Conservation (phyloP, 2,888 invertebrate genomes). For the Cheilosia soror region DNA sequence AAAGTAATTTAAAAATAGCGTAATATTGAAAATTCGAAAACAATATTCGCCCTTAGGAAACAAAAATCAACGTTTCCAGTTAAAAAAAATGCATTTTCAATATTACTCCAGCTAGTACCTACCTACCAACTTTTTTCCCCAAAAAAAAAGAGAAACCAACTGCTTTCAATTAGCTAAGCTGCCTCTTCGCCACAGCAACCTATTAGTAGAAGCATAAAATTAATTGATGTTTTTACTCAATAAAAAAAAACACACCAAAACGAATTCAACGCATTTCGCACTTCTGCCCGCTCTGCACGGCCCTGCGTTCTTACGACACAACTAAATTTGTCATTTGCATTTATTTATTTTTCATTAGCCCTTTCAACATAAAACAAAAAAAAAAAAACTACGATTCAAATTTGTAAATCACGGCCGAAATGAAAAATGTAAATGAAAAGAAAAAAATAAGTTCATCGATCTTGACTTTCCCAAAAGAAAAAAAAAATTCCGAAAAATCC, state of each 20-base stretch:
- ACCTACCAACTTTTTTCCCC: too few relatives aligned
- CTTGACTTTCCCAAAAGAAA: constrained; percentile 59
- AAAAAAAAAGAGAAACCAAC: neutral
- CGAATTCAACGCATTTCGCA: constrained; percentile 2
- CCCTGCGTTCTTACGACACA: constrained; percentile 29
- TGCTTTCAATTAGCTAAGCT: neutral
- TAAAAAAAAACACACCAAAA: constrained; percentile 1
- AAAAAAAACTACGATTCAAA: constrained; percentile 21
- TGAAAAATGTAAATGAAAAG: constrained; percentile 48
- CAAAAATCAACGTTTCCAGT: too few relatives aligned
- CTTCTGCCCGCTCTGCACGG: neutral
- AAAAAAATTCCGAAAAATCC: constrained; percentile 15
- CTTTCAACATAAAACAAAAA: neutral
- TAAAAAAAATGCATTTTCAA: too few relatives aligned
- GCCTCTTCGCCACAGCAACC: neutral
- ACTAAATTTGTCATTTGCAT: constrained; percentile 10
- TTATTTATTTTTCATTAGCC: constrained; percentile 5
- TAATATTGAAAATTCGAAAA: too few relatives aligned
- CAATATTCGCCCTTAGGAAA: too few relatives aligned
- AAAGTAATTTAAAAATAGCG: too few relatives aligned
- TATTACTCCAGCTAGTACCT: too few relatives aligned
- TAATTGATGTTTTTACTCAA: constrained; percentile 13
- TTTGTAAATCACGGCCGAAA: constrained; percentile 43
- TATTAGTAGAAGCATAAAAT: neutral
- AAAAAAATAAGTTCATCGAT: constrained; percentile 58